A percentile compares a stretch with the other conserved stretches of the same genome.
These are phyloP conservation scores for Eriocheir sinensis DNA, from an alignment of 1,140 invertebrate species.

Conservation along the genomic window DNA sequence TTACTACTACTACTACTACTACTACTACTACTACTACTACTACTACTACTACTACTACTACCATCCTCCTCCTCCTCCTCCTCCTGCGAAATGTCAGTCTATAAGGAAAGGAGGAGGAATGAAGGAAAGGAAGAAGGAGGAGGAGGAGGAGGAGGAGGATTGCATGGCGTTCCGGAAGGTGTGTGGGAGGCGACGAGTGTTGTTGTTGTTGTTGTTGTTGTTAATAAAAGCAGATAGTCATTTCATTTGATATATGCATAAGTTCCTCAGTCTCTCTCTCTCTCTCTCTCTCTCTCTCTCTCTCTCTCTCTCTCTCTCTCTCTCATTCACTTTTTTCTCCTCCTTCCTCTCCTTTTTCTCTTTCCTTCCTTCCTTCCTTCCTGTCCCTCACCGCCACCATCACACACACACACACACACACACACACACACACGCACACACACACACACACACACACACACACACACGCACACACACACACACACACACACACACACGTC, in stretches of 20 bases:
- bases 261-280: too few species aligned
- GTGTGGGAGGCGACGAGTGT: too few species aligned
- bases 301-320: neutral
- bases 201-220: neutral
- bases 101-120: too few species aligned
- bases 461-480: conserved; percentile 32
- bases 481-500: conserved; percentile 47
- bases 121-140: too few species aligned
- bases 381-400: neutral
- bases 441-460: conserved; percentile 12
- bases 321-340: neutral
- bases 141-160: too few species aligned
- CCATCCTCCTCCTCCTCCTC: neutral
- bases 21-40: conserved; percentile 25
- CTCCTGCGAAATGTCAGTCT: too few species aligned
- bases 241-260: too few species aligned
- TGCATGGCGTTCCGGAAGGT: too few species aligned
- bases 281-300: neutral
- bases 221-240: too few species aligned
- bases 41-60: conserved; percentile 25
- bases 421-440: too few species aligned
- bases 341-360: neutral
- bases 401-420: too few species aligned
- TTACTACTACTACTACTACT: conserved; percentile 25
- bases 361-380: neutral